Evolutionary conservation across 2,888 invertebrate species (phyloP), one percentile per base, ranked within the genome.

Genomic region (Alviniconcha strummeri): DNA sequence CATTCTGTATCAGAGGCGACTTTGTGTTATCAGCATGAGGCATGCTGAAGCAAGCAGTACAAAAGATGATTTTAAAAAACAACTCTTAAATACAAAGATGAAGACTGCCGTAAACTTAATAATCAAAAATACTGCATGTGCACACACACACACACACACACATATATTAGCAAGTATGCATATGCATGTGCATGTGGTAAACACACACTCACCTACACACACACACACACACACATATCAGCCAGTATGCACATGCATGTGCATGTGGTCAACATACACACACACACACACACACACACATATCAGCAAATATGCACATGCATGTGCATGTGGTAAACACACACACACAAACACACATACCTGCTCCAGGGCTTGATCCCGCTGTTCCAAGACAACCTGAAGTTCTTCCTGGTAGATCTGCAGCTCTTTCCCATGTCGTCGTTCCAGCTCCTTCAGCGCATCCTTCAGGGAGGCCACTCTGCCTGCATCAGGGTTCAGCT

Each of bases 311-410:
- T 11, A 60, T 11, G 11, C 60, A 60, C 60, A 60, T 60, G 11
- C 60, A 60, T 11, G 11, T 7, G 11, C 60, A 8, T 11, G 7
- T 11, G 8, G 8, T 11, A 60, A 60, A 72, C 72, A 76, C 17
- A 76, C 5, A 11, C 36, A 72, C 52, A 7, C 36, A 19, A 6
- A 11, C 36, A 19, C 54, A 60, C 82, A 80, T 84, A 90, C 90
- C 87, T 86, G 87, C 60, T 89, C 87, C 60, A 89, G 78, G 17
- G 90, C 90, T n/a, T 88, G 81, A 82, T 90, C 89, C 67, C 90
- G 86, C 82, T 90, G 89, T 56, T 90, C 89, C 79, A 90, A 85
- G 9, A 90, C 86, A 36, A 88, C 87, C 83, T 90, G 89, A 88
- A 90, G 88, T 75, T 90, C 89, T 77, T 90, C 89, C 19, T 85